phyloP scores from a whole-genome alignment of 2,113 vertebrate species.

The Macaca fascicularis region T2T-MFA8v1.1 NC_088392.1:70148001-70148500 shows the following conservation, averaged over 20 bases:
- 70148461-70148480: not conserved
- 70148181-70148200: not conserved
- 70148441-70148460: not conserved
- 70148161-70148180: not conserved
- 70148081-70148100: not conserved
- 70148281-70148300: conserved; percentile 5
- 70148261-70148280: conserved; percentile 20
- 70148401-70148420: not conserved
- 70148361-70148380: conserved; percentile 24
- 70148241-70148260: not conserved
- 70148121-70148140: not conserved
- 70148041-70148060: not conserved
- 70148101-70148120: not conserved
- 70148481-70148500: not conserved
- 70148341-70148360: not conserved
- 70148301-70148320: conserved; percentile 45
- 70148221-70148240: not conserved
- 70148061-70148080: not conserved
- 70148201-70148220: conserved; percentile 8
- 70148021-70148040: not conserved
- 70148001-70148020: not conserved
- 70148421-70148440: not conserved
- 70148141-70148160: not conserved
- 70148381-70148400: conserved; percentile 28
- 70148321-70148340: conserved; percentile 17